These are phyloP conservation scores for Leptarthrus brevirostris DNA, from an alignment of 2,888 invertebrate genomes.

Conservation along the genomic window DNA sequence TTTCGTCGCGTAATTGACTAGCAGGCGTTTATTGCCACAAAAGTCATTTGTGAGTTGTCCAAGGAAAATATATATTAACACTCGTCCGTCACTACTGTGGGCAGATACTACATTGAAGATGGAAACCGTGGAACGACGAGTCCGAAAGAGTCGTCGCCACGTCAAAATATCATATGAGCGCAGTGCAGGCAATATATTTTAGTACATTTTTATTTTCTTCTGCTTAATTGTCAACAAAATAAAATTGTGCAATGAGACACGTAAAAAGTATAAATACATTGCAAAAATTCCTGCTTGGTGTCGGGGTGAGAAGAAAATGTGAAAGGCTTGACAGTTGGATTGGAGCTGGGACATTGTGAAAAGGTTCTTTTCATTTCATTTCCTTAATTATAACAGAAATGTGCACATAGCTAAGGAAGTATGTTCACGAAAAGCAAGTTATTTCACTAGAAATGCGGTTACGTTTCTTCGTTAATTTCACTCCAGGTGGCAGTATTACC, in stretches of 20 bases:
- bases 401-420: too few relatives aligned
- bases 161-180: background rate
- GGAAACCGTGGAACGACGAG: background rate
- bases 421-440: too few relatives aligned
- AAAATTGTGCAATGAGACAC: background rate
- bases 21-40: background rate
- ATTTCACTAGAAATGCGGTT: too few relatives aligned
- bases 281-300: background rate
- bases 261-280: background rate
- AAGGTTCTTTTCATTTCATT: too few relatives aligned
- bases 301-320: background rate
- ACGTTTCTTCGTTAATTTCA: too few relatives aligned
- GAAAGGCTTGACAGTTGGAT: background rate
- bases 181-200: background rate
- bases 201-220: background rate
- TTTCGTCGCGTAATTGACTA: background rate
- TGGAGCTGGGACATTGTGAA: background rate
- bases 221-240: background rate
- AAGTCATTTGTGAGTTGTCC: constrained; percentile 6
- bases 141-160: too few relatives aligned
- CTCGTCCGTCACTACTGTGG: too few relatives aligned
- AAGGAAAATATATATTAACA: constrained; percentile 9
- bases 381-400: too few relatives aligned
- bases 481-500: too few relatives aligned
- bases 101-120: background rate